Percentiles rank a stretch among this genome's conserved stretches.
Evolutionary conservation across 2,113 vertebrate species (phyloP).

Genomic region (Pelobates fuscus): DNA sequence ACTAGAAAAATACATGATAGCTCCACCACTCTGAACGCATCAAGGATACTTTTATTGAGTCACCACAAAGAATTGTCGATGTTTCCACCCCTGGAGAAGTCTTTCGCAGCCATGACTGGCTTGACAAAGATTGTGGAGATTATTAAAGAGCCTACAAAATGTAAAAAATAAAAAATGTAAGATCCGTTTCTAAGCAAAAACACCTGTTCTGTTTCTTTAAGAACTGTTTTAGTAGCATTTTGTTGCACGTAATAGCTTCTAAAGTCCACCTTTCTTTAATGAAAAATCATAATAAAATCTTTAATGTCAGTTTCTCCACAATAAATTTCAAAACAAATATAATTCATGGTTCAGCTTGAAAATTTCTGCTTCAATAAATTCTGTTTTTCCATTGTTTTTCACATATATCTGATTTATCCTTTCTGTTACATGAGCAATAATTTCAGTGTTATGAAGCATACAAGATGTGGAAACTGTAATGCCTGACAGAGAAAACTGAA

Average conservation of each 20-base stretch:
- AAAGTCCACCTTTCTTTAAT: conserved; percentile 12
- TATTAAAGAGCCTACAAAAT: no score
- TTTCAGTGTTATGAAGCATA: conserved; percentile 1
- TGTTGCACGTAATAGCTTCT: conserved; percentile 12
- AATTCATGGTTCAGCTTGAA: conserved; percentile 17
- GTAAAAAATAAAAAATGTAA: no score
- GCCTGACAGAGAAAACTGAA: neutral
- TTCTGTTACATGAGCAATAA: conserved; percentile 6
- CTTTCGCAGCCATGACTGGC: no score
- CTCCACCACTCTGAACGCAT: no score
- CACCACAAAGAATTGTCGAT: no score
- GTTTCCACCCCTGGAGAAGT: no score
- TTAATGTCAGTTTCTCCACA: conserved; percentile 8
- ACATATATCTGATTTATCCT: conserved; percentile 25
- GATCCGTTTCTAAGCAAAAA: neutral
- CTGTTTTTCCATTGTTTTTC: conserved; percentile 15
- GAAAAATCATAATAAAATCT: conserved; percentile 13
- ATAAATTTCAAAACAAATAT: conserved; percentile 19
- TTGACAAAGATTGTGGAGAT: no score
- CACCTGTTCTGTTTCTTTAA: conserved; percentile 3
- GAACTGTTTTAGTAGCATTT: conserved; percentile 4
- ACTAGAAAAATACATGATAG: no score
- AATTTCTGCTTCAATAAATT: conserved; percentile 15
- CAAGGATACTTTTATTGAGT: no score
- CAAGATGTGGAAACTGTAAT: conserved; percentile 7